These are phyloP conservation scores for Neostethus bicornis DNA, from an alignment of 2,797 vertebrate genomes.

Conservation along the genomic window DNA sequence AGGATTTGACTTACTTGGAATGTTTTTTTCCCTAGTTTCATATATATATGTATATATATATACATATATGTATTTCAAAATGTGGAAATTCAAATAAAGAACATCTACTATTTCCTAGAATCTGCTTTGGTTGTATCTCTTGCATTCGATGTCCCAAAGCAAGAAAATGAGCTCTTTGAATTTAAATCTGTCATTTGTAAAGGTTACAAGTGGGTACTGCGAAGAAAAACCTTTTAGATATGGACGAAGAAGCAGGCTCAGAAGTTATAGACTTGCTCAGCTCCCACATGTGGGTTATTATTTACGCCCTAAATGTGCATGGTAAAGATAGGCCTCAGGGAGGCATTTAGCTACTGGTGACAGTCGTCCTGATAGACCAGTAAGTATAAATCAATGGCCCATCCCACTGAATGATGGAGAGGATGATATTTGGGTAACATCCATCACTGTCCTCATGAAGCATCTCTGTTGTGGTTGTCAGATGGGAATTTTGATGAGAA, in stretches of 20 bases:
- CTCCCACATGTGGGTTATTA: conserved; percentile 54
- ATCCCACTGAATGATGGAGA: conserved; percentile 64
- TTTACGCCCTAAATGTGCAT: conserved; percentile 50
- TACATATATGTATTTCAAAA: conserved; percentile 16
- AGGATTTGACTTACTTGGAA: conserved; percentile 5
- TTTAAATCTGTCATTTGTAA: conserved; percentile 32
- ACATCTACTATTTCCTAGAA: conserved; percentile 15
- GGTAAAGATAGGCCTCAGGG: conserved; percentile 50
- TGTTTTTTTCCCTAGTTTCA: conserved; percentile 1
- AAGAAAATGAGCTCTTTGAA: conserved; percentile 46
- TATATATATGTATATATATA: too few species aligned
- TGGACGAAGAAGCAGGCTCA: conserved; percentile 26
- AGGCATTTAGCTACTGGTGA: conserved; percentile 54
- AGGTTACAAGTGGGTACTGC: conserved; percentile 29
- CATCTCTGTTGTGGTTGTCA: conserved; percentile 47
- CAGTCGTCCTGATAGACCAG: conserved; percentile 58
- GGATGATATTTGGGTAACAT: conserved; percentile 61
- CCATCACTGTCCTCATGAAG: conserved; percentile 61
- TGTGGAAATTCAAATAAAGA: conserved; percentile 5
- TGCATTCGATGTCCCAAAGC: conserved; percentile 11
- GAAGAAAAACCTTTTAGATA: conserved; percentile 28
- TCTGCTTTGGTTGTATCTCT: conserved; percentile 29
- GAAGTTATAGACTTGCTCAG: conserved; percentile 47
- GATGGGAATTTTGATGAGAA: conserved; percentile 46
- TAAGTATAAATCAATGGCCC: conserved; percentile 70